phyloP scores from a whole-genome alignment of 2,113 vertebrate genomes.

The Ophthalmolycus amberensis region DNA sequence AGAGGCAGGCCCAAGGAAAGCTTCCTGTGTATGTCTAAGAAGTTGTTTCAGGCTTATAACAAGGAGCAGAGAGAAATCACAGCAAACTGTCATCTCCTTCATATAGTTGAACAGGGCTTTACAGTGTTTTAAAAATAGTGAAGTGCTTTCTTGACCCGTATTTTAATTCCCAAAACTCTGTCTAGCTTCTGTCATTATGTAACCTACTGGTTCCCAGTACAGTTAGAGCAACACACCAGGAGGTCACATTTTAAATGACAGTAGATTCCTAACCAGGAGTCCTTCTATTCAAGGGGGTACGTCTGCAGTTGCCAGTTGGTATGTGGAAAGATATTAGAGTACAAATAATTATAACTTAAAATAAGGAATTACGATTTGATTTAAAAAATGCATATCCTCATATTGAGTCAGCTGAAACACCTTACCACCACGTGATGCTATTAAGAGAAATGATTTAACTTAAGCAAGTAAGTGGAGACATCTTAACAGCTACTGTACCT shows the following conservation, averaged over 20 bases:
- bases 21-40: constrained; percentile 57
- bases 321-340: neutral
- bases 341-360: neutral
- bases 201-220: neutral
- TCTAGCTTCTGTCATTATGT: neutral
- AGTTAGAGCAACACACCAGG: neutral
- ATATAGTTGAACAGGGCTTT: constrained; percentile 21
- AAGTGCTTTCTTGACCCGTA: constrained; percentile 10
- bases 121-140: constrained; percentile 26
- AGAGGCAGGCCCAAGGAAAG: constrained; percentile 20
- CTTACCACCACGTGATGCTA: neutral
- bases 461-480: neutral
- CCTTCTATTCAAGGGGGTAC: neutral
- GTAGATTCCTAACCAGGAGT: neutral
- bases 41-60: constrained; percentile 51
- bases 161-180: constrained; percentile 2
- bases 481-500: neutral
- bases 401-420: neutral
- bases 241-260: constrained; percentile 2
- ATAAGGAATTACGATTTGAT: neutral
- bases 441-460: neutral
- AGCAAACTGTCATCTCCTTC: constrained; percentile 71
- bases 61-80: constrained; percentile 78
- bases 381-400: neutral
- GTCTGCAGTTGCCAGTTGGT: neutral